Base-by-base conservation (phyloP, 2,113 vertebrate species). In the Phaethornis superciliosus region DNA sequence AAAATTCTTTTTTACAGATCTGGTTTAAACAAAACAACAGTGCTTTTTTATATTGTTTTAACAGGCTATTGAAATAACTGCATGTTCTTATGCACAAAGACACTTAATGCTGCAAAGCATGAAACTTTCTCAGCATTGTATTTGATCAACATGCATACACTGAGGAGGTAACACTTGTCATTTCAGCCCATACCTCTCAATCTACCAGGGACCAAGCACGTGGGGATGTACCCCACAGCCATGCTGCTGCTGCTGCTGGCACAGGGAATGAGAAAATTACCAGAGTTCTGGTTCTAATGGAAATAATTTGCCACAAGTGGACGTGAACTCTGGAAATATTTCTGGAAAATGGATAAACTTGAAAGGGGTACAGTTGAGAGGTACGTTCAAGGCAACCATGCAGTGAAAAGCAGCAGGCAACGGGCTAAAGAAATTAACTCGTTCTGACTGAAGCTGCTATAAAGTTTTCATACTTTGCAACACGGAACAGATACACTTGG, bases 381-480 rank as follows among this genome's bases (percentile, higher is more conserved):
- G 96, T 96, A 98, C 52, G 90, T 96, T 97, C 94, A 81, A 81
- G 95, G 83, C 63, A 77, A 89, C 26, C 97, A 98, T 97, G 98
- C 97, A 98, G 63, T 90, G 95, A 81, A 93, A 97, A 87, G 68
- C 93, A 95, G 85, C 93, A 97, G 95, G 97, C 96, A 97, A 95
- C 1, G 89, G 85, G 77, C 89, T 95, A 88, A 93, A 79, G 62
- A 88, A 86, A 21, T 88, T 84, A 94, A 91, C 72, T 51, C 60
- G 37, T 94, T 82, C 87, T 85, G 49, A 92, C 47, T 26, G 30
- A 91, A 90, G 78, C 65, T 82, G 90, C 52, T 87, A 56, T 72
- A 46, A 91, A 96, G 95, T 93, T 97, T 98, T 98, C 97, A 97
- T 97, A 97, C 97, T 98, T 98, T 98, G 98, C 97, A 98, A 98